phyloP scores from a whole-genome alignment of 2,888 invertebrate species.

The Lutraria lutraria region DNA sequence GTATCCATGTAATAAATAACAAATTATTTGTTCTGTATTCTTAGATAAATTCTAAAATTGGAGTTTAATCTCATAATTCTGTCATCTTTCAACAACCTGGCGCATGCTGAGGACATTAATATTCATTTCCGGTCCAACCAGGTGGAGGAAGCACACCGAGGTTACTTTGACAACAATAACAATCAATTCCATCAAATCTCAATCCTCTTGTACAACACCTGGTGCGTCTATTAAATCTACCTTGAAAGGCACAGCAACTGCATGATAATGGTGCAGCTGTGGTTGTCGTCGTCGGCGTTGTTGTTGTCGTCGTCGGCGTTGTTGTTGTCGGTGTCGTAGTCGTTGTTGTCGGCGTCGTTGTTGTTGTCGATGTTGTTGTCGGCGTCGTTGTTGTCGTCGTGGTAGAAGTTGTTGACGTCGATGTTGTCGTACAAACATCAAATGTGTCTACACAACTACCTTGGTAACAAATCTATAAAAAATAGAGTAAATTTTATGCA shows the following conservation, averaged over 20 bases:
- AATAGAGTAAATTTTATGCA: neutral
- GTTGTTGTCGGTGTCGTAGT: neutral
- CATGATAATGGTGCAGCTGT: neutral
- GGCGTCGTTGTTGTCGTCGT: neutral
- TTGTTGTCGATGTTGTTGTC: neutral
- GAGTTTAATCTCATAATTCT: no score
- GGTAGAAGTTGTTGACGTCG: neutral
- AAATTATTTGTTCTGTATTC: no score
- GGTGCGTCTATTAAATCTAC: neutral
- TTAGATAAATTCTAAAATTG: no score
- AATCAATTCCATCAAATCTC: neutral
- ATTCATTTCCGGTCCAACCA: neutral
- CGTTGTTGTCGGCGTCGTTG: neutral
- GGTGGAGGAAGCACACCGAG: neutral
- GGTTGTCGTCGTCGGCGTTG: neutral
- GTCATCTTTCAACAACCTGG: no score
- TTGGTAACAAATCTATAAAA: conserved; percentile 19
- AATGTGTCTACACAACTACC: conserved; percentile 20
- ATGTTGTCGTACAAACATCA: neutral
- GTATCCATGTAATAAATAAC: no score
- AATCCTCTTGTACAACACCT: neutral
- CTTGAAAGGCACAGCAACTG: neutral
- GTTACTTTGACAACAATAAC: conserved; percentile 21
- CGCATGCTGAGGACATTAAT: neutral
- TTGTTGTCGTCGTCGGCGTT: neutral